Percentiles rank a stretch among this genome's conserved stretches.
These are phyloP conservation scores for Pantala flavescens DNA, from an alignment of 1,140 invertebrate species.

Conservation along the genomic window DNA sequence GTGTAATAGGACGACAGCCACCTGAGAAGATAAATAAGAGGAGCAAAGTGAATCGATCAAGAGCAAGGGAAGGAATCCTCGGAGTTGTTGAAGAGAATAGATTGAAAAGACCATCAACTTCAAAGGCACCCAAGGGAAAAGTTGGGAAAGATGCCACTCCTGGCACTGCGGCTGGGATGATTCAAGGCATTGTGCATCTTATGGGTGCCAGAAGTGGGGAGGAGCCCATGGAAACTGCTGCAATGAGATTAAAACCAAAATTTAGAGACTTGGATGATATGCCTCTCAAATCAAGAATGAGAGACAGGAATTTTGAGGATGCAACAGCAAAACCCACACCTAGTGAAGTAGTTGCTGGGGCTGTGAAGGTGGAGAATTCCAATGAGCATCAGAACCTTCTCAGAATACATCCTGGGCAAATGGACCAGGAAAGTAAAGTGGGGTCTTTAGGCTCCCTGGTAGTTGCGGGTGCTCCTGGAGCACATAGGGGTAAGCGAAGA, in stretches of 20 bases:
- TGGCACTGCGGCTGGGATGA: not conserved
- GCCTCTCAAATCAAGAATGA: constrained; percentile 21
- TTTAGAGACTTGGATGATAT: constrained; percentile 20
- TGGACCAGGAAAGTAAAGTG: not conserved
- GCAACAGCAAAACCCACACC: not conserved
- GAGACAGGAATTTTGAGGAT: not conserved
- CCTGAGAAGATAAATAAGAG: not conserved
- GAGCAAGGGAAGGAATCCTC: not conserved
- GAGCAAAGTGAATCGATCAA: not conserved
- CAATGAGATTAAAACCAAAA: constrained; percentile 1
- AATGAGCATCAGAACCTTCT: not conserved
- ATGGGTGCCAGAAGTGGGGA: not conserved
- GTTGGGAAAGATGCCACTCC: not conserved
- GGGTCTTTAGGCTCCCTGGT: not conserved
- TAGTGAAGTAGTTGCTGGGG: constrained; percentile 1
- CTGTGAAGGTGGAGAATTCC: constrained; percentile 4
- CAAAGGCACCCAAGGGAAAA: not conserved
- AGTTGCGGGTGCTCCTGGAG: not conserved
- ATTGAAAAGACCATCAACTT: not conserved
- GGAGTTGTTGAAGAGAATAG: not conserved
- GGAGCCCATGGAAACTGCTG: not conserved
- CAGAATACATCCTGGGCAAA: not conserved
- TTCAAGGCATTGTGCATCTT: not conserved
- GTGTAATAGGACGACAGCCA: not conserved
- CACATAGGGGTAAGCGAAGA: not conserved